Conservation (phyloP, 1,140 invertebrate genomes). For the Tetragnatha versicolor region DNA sequence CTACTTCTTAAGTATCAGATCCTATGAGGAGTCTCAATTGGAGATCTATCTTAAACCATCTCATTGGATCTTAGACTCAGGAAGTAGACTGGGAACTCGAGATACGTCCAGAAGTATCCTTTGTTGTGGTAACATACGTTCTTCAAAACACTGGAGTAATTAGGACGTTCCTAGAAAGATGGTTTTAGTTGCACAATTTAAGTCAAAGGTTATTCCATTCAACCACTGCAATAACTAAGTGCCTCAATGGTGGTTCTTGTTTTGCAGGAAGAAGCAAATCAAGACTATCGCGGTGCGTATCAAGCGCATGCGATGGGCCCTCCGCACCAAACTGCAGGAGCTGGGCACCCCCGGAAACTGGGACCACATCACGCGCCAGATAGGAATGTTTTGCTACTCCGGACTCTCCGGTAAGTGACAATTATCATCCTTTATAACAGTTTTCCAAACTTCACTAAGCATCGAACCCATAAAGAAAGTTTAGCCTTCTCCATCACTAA, state of each 20-base stretch:
- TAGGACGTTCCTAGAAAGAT: too few species aligned
- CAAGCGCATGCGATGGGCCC: conserved; percentile 80
- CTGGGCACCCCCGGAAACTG: conserved; percentile 88
- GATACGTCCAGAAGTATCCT: background rate
- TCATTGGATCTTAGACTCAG: background rate
- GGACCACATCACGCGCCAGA: conserved; percentile 94
- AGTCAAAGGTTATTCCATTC: too few species aligned
- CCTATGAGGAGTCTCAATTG: background rate
- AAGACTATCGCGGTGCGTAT: conserved; percentile 90
- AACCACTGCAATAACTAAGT: too few species aligned
- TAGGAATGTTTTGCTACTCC: conserved; percentile 98
- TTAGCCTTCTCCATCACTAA: too few species aligned
- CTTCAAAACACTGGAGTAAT: too few species aligned
- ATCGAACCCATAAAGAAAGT: too few species aligned
- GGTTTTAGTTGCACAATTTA: too few species aligned
- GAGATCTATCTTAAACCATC: background rate
- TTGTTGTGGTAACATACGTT: background rate
- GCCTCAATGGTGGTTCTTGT: background rate
- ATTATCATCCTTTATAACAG: too few species aligned
- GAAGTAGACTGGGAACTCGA: background rate
- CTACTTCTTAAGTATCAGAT: background rate
- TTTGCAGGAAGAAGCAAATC: conserved; percentile 73
- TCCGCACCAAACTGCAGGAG: conserved; percentile 78
- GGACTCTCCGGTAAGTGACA: conserved; percentile 73
- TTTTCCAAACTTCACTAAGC: too few species aligned